Base-by-base conservation (phyloP, 2,113 vertebrate species). In the Ciconia boyciana region DNA sequence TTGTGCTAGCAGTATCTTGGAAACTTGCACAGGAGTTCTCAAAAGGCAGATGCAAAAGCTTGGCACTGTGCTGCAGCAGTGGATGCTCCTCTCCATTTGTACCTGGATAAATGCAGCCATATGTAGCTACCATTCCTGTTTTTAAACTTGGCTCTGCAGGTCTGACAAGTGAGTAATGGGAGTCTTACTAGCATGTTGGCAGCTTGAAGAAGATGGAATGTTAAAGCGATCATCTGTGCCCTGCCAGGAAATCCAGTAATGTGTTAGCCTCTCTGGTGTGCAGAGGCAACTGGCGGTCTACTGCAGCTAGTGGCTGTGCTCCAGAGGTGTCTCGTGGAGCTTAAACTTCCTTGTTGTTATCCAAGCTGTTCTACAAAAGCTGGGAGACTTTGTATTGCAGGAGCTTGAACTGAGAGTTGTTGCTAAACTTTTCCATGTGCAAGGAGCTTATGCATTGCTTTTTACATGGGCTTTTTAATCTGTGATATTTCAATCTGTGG, bases 1-100 rank as follows among this genome's bases (percentile, higher is more conserved):
- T 3, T 5, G 2, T 19, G 83, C 36, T 41, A 0, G 1, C 9
- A 13, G 13, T 13, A 7, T 39, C 57, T 87, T 8, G 1, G 57
- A 43, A 61, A 0, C 29, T 26, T 26, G 32, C 51, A 1, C 7
- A 22, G 46, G 34, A 44, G 32, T 4, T 29, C 52, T 36, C 34
- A 19, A 13, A 76, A 70, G 41, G 70, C 36, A 6, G n/a, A 4
- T 22, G 6, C 7, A 4, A 3, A 20, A 18, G 51, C 32, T 28
- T 25, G 36, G 36, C 7, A 3, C 29, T 14, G 9, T 7, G 43
- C 52, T 69, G 83, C 49, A 66, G 57, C 28, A 2, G 3, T 9
- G 41, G 11, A 1, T 12, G 49, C 52, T 55, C 6, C 10, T 71
- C 18, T 55, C 28, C 5, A 0, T 21, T 46, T 2, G 0, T 57